Evolutionary conservation across 1,140 invertebrate species (phyloP).

Genomic region (Trachymyrmex cornetzi): DNA sequence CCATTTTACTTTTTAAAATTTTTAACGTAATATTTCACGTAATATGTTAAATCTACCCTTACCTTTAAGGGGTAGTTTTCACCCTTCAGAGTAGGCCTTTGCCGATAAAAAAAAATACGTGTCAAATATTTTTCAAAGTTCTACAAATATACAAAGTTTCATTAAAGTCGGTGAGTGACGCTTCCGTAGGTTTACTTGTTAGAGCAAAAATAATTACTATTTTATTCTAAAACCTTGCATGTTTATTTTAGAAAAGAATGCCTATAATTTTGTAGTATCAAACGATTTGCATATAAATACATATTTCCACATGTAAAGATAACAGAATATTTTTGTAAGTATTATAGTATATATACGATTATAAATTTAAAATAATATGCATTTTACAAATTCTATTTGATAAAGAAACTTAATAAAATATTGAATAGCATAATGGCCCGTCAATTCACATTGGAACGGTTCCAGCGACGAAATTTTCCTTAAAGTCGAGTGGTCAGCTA

Average conservation of each 20-base stretch:
- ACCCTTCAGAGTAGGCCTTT: too few species aligned
- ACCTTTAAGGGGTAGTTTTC: too few species aligned
- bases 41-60: too few species aligned
- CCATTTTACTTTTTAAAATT: too few species aligned
- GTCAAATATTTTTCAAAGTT: too few species aligned
- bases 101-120: too few species aligned
- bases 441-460: slow-evolving; percentile 24
- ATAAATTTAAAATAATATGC: background rate
- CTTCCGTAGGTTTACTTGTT: too few species aligned
- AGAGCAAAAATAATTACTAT: background rate
- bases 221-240: background rate
- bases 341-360: background rate
- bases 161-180: too few species aligned
- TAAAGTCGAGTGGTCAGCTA: slow-evolving; percentile 21
- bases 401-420: background rate
- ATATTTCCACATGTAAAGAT: background rate
- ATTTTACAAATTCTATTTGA: background rate
- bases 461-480: slow-evolving; percentile 36
- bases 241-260: background rate
- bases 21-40: too few species aligned
- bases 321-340: background rate
- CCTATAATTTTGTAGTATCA: background rate
- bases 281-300: background rate
- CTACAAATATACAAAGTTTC: too few species aligned
- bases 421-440: background rate